These are phyloP conservation scores for Pandemis heparana DNA, from an alignment of 2,888 invertebrate species.

Conservation along the genomic window DNA sequence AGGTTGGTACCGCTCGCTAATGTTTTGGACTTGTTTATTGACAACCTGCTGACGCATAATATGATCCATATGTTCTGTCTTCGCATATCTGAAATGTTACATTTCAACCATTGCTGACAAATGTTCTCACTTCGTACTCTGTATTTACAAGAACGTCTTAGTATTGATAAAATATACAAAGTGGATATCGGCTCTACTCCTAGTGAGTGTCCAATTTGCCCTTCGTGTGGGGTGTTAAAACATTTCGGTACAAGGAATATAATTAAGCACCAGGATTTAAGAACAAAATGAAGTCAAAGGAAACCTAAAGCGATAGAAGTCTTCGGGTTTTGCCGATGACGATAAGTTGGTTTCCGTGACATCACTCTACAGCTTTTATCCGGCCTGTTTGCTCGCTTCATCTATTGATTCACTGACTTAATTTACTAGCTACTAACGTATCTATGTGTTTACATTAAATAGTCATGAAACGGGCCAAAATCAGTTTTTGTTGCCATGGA, in stretches of 20 bases:
- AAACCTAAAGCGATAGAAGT: background rate
- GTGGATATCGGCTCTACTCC: too few species aligned
- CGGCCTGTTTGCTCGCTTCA: slow-evolving; percentile 10
- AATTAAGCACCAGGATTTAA: too few species aligned
- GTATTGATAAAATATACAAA: too few species aligned
- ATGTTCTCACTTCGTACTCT: background rate
- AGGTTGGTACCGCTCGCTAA: slow-evolving; percentile 42
- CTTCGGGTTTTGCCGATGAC: slow-evolving; percentile 21
- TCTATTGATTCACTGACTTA: background rate
- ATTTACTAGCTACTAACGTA: background rate
- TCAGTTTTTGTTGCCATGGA: too few species aligned
- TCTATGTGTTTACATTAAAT: too few species aligned
- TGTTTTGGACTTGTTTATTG: slow-evolving; percentile 2
- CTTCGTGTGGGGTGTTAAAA: too few species aligned
- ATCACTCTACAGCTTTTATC: background rate
- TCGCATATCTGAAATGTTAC: background rate
- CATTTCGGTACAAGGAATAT: too few species aligned
- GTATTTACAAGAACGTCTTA: too few species aligned
- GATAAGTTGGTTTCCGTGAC: slow-evolving; percentile 2
- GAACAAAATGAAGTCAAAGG: background rate
- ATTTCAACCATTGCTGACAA: background rate
- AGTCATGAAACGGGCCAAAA: too few species aligned
- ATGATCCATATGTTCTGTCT: background rate
- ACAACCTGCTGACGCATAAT: background rate
- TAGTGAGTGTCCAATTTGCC: too few species aligned